Evolutionary conservation across 53 echinoderm and acorn worm species (phyloP), one percentile per base, ranked within the genome.

Genomic region (Antedon mediterranea): DNA sequence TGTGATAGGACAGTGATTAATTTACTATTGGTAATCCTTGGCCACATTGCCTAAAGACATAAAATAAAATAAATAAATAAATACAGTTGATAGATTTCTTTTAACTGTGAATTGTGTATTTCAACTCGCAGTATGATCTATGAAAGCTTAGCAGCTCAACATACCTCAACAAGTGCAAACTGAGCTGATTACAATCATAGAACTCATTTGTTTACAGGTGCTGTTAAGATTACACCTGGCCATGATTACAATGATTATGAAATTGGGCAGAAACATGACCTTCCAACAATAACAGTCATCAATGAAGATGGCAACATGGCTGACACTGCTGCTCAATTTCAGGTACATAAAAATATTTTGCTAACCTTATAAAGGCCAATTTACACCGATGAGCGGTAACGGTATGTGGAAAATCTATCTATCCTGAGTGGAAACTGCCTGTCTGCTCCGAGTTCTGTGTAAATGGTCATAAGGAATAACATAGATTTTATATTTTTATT

Each of bases 141-240:
- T 44, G 15, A 26, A n/a, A n/a, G 15, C 26, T 44, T 26, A 18
- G 15, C 70, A 15, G 15, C 15, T 44, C 15, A 18, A 44, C 26
- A 18, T 44, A 18, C 26, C 26, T 26, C 70, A 15, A 44, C 26
- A 15, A 44, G 15, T 44, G 15, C 70, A 15, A 18, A 26, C 74
- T 74, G 14, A 27, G 27, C 14, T 18, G 15, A 20, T 28, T 73
- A 23, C 15, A 29, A 23, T n/a, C 31, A 27, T 73, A 30, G 33
- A 20, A 76, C 32, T 28, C 18, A 18, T 4, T 33, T 70, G 29
- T 76, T 9, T 75, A 11, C 30, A 95, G 97, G 97, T 84, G 92
- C 92, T 78, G 97, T 97, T 43, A 97, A 97, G 88, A 97, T 97
- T 82, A 97, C 97, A 43, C 97, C 97, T 71, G 97, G 89, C 75